A percentile compares a stretch with the other conserved stretches of the same genome.
These are phyloP conservation scores for Glandiceps talaboti DNA, from an alignment of 53 echinoderm and acorn worm genomes.

Conservation along the genomic window DNA sequence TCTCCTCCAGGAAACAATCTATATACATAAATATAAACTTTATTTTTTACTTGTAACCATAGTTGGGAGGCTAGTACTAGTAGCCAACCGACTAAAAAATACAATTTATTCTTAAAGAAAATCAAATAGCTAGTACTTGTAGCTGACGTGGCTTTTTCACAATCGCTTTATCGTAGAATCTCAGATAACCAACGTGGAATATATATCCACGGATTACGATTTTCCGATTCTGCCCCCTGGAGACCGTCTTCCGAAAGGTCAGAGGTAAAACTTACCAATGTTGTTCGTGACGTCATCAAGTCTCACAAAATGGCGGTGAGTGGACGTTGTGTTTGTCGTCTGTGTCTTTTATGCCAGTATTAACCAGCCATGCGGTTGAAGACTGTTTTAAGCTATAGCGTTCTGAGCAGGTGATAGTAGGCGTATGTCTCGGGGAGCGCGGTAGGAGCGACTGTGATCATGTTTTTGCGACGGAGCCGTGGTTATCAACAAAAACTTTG, in stretches of 20 bases:
- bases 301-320: background rate
- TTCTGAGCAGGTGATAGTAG: background rate
- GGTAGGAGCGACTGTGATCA: constrained; percentile 5
- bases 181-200: too few relatives aligned
- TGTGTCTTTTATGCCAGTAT: background rate
- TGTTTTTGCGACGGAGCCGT: constrained; percentile 32
- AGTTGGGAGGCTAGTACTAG: too few relatives aligned
- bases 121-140: too few relatives aligned
- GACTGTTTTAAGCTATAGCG: background rate
- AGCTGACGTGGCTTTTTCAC: too few relatives aligned
- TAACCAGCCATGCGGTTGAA: background rate
- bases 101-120: too few relatives aligned
- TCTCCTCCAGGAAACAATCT: too few relatives aligned
- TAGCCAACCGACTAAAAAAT: too few relatives aligned
- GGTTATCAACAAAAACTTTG: constrained; percentile 32
- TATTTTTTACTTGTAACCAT: too few relatives aligned
- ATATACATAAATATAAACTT: too few relatives aligned
- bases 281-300: background rate
- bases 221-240: too few relatives aligned
- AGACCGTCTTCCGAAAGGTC: background rate
- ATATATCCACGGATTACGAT: too few relatives aligned
- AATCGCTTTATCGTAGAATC: too few relatives aligned
- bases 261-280: background rate
- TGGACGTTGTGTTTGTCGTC: background rate
- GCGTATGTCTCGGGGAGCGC: background rate